Percentiles rank a stretch among this genome's conserved stretches.
Conservation (phyloP, 2,888 invertebrate genomes). For the Dryococelus australis region DNA sequence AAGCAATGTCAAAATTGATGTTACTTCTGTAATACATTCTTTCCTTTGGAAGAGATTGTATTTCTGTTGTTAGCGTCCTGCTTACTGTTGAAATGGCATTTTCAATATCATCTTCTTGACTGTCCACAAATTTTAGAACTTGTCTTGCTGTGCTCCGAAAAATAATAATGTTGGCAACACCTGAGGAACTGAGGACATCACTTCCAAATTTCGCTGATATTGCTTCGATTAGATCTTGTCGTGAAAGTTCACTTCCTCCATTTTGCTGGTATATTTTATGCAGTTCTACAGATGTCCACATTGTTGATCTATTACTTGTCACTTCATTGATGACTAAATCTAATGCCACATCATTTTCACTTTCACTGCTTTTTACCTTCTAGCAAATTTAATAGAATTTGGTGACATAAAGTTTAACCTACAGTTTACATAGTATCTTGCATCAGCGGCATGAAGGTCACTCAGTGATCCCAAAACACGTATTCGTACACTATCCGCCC, state of each 20-base stretch:
- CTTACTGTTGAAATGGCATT: neutral
- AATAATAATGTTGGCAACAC: constrained; percentile 22
- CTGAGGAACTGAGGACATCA: constrained; percentile 4
- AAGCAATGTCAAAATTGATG: constrained; percentile 11
- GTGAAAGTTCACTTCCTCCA: neutral
- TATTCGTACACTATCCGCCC: neutral
- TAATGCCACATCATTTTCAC: neutral
- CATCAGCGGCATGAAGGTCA: neutral
- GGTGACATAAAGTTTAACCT: constrained; percentile 17
- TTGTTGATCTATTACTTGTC: neutral
- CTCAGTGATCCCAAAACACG: neutral
- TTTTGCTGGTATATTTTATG: neutral
- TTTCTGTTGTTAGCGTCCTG: neutral
- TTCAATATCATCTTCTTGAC: constrained; percentile 22
- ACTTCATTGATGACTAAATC: constrained; percentile 19
- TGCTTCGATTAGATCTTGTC: neutral
- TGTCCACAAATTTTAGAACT: constrained; percentile 21
- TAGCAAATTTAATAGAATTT: too few relatives aligned
- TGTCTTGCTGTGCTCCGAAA: neutral
- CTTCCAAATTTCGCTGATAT: constrained; percentile 4
- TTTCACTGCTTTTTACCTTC: too few relatives aligned
- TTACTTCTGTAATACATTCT: constrained; percentile 17
- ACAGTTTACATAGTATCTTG: constrained; percentile 13
- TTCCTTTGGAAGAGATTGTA: neutral
- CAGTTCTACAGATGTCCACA: constrained; percentile 25